Evolutionary conservation across 2,113 vertebrate species (phyloP).

Genomic region (Oreochromis niloticus): DNA sequence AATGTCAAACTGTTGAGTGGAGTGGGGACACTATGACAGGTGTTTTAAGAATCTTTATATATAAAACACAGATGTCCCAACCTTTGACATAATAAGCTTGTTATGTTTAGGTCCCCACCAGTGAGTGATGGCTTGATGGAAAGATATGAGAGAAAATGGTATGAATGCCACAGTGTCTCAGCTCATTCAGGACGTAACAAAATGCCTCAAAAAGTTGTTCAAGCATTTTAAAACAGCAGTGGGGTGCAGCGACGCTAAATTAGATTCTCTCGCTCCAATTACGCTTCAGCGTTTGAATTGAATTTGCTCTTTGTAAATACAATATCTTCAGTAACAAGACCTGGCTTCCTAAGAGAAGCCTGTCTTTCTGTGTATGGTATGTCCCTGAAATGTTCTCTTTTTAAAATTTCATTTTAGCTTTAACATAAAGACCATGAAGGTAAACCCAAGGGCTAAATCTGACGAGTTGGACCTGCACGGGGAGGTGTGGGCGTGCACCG

Average conservation of each 20-base stretch:
- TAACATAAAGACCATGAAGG: slow-evolving; percentile 19
- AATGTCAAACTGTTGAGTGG: slow-evolving; percentile 18
- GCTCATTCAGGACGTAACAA: slow-evolving; percentile 25
- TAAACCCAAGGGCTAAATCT: slow-evolving; percentile 23
- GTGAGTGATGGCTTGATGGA: slow-evolving; percentile 34
- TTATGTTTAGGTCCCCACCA: slow-evolving; percentile 23
- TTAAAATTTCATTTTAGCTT: slow-evolving; percentile 36
- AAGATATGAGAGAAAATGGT: slow-evolving; percentile 14
- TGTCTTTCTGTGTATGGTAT: background rate
- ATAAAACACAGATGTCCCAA: slow-evolving; percentile 51
- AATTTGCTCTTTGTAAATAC: slow-evolving; percentile 49
- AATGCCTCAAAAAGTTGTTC: slow-evolving; percentile 58
- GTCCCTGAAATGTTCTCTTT: background rate
- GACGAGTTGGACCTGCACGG: slow-evolving; percentile 11
- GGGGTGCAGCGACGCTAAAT: slow-evolving; percentile 44
- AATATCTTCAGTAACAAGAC: slow-evolving; percentile 42
- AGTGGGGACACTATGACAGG: slow-evolving; percentile 15
- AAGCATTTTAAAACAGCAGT: slow-evolving; percentile 60
- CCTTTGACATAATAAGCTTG: slow-evolving; percentile 44
- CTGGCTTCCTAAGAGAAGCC: slow-evolving; percentile 12
- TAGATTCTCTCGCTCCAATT: slow-evolving; percentile 59
- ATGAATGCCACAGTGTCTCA: slow-evolving; percentile 44
- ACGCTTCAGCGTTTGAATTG: slow-evolving; percentile 40
- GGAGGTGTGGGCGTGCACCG: slow-evolving; percentile 29
- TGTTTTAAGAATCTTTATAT: slow-evolving; percentile 29